Conservation (phyloP, 2,888 invertebrate species). For the Gymnoscelis rufifasciata region DNA sequence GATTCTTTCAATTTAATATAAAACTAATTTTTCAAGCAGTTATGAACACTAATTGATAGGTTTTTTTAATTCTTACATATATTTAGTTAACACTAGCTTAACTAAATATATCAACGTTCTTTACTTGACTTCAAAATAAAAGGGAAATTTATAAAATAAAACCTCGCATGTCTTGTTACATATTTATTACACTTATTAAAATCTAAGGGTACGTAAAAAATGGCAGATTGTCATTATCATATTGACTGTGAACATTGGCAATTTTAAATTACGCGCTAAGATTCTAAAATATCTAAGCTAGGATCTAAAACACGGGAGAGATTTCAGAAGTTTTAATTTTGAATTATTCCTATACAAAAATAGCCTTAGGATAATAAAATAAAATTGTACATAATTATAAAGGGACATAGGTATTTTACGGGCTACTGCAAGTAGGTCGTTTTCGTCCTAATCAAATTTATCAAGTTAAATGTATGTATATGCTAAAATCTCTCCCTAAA, state of each 20-base stretch:
- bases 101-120: too few relatives aligned
- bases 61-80: too few relatives aligned
- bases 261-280: constrained; percentile 59
- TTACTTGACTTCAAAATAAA: too few relatives aligned
- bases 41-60: too few relatives aligned
- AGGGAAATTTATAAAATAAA: constrained; percentile 1
- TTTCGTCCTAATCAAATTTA: neutral
- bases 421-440: too few relatives aligned
- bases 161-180: constrained; percentile 6
- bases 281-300: constrained; percentile 59
- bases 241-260: constrained; percentile 75
- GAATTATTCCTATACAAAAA: too few relatives aligned
- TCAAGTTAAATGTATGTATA: neutral
- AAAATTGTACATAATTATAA: too few relatives aligned
- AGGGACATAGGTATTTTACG: too few relatives aligned
- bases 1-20: too few relatives aligned
- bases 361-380: too few relatives aligned
- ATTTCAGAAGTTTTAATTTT: constrained; percentile 21
- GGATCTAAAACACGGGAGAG: constrained; percentile 38
- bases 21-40: too few relatives aligned
- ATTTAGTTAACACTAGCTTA: too few relatives aligned
- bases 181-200: constrained; percentile 65
- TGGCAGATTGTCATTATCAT: constrained; percentile 71
- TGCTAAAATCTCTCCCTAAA: constrained; percentile 50
- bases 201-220: constrained; percentile 76